Evolutionary conservation across 2,888 invertebrate species (phyloP), one percentile per base, ranked within the genome.

Genomic region (Ormyrus labotus): DNA sequence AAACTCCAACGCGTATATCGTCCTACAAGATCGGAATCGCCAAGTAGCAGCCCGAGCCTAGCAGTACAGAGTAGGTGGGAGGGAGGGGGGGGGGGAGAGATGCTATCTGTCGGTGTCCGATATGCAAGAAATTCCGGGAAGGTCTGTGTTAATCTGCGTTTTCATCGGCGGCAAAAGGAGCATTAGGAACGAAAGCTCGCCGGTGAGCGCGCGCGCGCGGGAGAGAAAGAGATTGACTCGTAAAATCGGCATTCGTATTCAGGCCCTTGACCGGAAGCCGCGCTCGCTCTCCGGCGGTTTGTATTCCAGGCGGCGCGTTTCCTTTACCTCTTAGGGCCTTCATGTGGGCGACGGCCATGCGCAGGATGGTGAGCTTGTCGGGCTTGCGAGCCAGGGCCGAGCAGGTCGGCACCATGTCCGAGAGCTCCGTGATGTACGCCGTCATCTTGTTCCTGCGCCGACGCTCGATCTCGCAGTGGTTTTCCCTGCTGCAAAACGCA

Each of bases 301-400:
- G 58, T 77, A 77, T 77, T 77, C 77, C 58, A 19, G n/a, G 19
- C 13, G 53, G 10, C 48, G 76, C 64, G 47, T 34, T 55, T 69
- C 63, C 76, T 92, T 92, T 91, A 97, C 97, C 99, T 93, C 98
- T 94, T 81, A 99, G 94, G 75, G 96, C 96, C 92, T 99, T 99
- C 99, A 99, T 99, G 91, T 99, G 99, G 34, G 99, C 98, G 81
- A 99, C 99, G 68, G 99, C 99, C 99, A 99, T 99, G 88, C 99
- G 94, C 83, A 99, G 94, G 91, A 99, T 99, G 87, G 99, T 99
- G 84, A 99, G 94, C 92, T 99, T 99, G 93, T 99, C 99, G 71
- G 99, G 99, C 92, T 99, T 99, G 85, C 99, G 94, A 77, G 99
- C 99, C 85, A 99, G 93, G 68, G 99, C 98, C 89, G 97, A 98